Percentiles rank a stretch among this genome's conserved stretches.
These are phyloP conservation scores for Edolisoma coerulescens DNA, from an alignment of 2,113 vertebrate genomes.

Conservation along the genomic window DNA sequence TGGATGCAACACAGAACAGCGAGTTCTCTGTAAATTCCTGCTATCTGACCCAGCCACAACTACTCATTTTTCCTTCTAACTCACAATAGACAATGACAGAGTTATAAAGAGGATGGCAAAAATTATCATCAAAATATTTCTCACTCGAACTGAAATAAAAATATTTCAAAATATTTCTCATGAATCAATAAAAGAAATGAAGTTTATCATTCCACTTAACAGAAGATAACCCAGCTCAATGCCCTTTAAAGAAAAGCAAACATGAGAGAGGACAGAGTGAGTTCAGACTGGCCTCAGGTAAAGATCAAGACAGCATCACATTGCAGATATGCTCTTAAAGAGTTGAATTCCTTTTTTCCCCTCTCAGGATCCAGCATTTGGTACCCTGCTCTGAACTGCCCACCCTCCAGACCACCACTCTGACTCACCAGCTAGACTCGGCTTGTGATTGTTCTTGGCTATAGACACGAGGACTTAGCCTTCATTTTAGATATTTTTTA, in stretches of 20 bases:
- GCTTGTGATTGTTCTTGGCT: not conserved
- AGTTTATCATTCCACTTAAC: not conserved
- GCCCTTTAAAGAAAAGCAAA: not conserved
- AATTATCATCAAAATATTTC: not conserved
- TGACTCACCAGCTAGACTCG: not conserved
- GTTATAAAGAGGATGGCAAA: not conserved
- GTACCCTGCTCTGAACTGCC: not conserved
- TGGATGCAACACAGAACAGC: not conserved
- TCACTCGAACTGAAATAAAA: not conserved
- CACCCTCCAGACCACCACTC: not conserved
- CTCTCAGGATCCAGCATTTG: not conserved
- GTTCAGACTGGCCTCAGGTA: not conserved
- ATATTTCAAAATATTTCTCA: not conserved
- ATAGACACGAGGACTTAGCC: not conserved
- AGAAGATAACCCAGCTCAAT: not conserved
- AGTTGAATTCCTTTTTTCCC: fast-evolving
- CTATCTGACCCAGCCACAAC: not conserved
- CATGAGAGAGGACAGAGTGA: not conserved
- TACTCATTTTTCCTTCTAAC: not conserved
- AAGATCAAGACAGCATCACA: not conserved
- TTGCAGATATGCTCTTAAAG: fast-evolving
- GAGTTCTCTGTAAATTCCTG: not conserved
- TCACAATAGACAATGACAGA: not conserved
- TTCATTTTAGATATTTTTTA: not conserved
- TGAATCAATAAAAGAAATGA: not conserved